These are phyloP conservation scores for Saccopteryx leptura DNA, from an alignment of 2,113 vertebrate species.

Conservation along the genomic window DNA sequence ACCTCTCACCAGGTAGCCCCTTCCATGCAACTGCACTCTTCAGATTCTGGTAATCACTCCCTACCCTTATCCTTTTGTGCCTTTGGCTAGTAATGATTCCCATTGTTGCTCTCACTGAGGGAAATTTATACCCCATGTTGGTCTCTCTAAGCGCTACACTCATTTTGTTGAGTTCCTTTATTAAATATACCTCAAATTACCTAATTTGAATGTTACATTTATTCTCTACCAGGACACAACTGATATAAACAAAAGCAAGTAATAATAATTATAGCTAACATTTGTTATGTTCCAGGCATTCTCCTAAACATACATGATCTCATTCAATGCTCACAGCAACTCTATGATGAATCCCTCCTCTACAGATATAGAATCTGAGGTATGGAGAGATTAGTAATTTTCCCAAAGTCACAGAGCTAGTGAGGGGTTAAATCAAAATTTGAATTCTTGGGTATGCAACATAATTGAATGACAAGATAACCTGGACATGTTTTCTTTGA, in stretches of 20 bases:
- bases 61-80: background rate
- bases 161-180: conserved; percentile 29
- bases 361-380: background rate
- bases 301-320: background rate
- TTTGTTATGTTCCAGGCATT: background rate
- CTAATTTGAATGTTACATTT: background rate
- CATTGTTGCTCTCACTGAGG: background rate
- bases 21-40: background rate
- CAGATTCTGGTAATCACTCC: background rate
- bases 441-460: background rate
- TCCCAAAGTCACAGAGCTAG: background rate
- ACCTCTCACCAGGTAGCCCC: background rate
- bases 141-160: background rate
- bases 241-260: background rate
- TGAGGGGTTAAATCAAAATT: background rate
- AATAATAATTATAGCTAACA: background rate
- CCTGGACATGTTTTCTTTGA: no score
- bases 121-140: background rate
- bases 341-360: background rate
- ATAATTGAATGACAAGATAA: no score
- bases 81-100: background rate
- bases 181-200: conserved; percentile 6
- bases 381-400: conserved; percentile 33
- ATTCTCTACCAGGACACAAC: conserved; percentile 18
- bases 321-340: background rate